Evolutionary conservation across 1,140 invertebrate species (phyloP), one percentile per base, ranked within the genome.

Genomic region (Anoplophora glabripennis): DNA sequence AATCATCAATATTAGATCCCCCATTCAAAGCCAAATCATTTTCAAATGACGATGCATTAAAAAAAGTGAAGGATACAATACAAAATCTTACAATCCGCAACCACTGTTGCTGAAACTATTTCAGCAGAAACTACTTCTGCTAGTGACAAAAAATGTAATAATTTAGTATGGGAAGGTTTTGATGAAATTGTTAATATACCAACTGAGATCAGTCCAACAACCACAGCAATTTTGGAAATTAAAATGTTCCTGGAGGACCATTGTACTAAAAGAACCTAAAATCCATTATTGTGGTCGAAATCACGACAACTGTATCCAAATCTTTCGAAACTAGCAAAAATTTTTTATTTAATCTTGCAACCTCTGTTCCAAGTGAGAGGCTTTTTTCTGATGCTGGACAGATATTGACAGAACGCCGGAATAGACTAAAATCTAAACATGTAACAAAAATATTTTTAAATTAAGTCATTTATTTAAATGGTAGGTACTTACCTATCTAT

Each of bases 281-380:
- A 45, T 45, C 7, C 42, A 45, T 14, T 45, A 45, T 45, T 45
- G 42, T 45, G 42, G 42, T 45, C 8, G 42, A 45, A 45, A 45
- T 45, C 12, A 12, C 7, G 42, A 14, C 7, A 45, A 14, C 17
- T 45, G 42, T 45, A 45, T 45, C 42, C 42, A 7, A 45, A 45
- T 45, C n/a, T 45, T 12, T 45, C 42, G 7, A n/a, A 8, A 8
- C 14, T 45, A 14, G 42, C 42, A 45, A 45, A 45, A n/a, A n/a
- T n/a, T n/a, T n/a, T n/a, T n/a, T n/a, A n/a, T n/a, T n/a, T n/a
- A n/a, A n/a, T n/a, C n/a, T n/a, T n/a, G n/a, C n/a, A n/a, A n/a
- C n/a, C n/a, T n/a, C n/a, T n/a, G n/a, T n/a, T n/a, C n/a, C n/a
- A n/a, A n/a, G n/a, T n/a, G n/a, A n/a, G n/a, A n/a, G n/a, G n/a